Base-by-base conservation (phyloP, 2,113 vertebrate species). In the Etia nguti region DNA sequence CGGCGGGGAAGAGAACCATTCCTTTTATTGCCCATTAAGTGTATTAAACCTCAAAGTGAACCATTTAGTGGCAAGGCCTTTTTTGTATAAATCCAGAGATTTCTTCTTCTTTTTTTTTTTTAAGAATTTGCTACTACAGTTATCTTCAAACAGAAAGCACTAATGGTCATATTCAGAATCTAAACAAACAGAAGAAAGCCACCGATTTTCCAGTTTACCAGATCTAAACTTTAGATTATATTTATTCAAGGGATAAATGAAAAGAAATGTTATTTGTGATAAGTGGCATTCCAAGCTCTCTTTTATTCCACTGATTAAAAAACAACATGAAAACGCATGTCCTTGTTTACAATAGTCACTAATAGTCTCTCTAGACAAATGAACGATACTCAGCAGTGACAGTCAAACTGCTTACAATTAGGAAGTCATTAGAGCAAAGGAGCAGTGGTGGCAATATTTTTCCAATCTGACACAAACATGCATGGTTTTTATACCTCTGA, bases 1-100 rank as follows among this genome's bases (percentile, higher is more conserved):
- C 57, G 79, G 81, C 36, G 31, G 38, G 84, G 68, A 87, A 91
- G 85, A 81, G 54, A 90, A 88, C 88, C 11, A n/a, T 87, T 85
- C n/a, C 10, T 84, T 93, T 93, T 91, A 91, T 90, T 92, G 79
- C 50, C 91, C 88, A 92, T 94, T 94, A 90, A 92, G 88, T 87
- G 80, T 86, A 90, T 92, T 54, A 82, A 91, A 92, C 83, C 90
- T 89, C 90, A 93, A 91, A 93, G 86, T 80, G 77, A 84, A 83
- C n/a, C 80, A 11, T 92, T 94, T 86, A 88, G 80, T 73, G 55
- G 54, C 13, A 20, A 89, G 15, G 50, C 65, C 12, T 38, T 84
- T 59, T 90, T 81, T 80, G 55, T 77, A 73, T 62, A 57, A 86
- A 89, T 81, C 52, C 68, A 70, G 3, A 48, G 60, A 82, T 77